Base-by-base conservation (phyloP, 2,888 invertebrate species). In the Ormyrus rosae region DNA sequence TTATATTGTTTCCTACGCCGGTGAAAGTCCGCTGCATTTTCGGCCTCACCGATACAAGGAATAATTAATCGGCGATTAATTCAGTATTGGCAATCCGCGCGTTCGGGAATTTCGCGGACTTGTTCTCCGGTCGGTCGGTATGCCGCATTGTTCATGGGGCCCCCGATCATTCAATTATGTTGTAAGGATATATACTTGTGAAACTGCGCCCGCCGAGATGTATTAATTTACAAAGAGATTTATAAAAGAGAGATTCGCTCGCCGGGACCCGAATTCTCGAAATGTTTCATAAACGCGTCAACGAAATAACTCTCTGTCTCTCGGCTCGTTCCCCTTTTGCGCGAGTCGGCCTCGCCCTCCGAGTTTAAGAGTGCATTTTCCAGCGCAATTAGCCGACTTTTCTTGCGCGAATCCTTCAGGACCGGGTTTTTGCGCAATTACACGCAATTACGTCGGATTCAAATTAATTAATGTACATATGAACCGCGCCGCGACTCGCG, bases 381-480 rank as follows among this genome's bases (percentile, higher is more conserved):
- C 61, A 50, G 56, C 13, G 45, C 69, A 77, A 81, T 75, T 75
- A 80, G 65, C 65, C 58, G 71, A 50, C 50, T 70, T 64, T 71
- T 70, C 77, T 56, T 73, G 46, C 55, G 13, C 67, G 56, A 48
- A 56, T 69, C 58, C 58, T 56, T 68, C 8, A 19, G 46, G n/a
- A 9, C 61, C 64, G 11, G 19, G 51, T 76, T 80, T 80, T 76
- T 80, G 80, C 68, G 68, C 76, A 67, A 76, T 76, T 72, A 80
- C 67, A 50, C 76, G 67, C 80, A 76, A 71, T 78, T 78, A 71
- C 72, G 65, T 46, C 13, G 67, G 77, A 77, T 81, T 77, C 71
- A 77, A 81, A 81, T 81, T 81, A 81, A 81, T 81, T 81, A 81
- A 81, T 34, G 34, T 34, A 34, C 34, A 34, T 80, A 72, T 34